A percentile compares a stretch with the other conserved stretches of the same genome.
These are phyloP conservation scores for Dicaeum eximium DNA, from an alignment of 2,113 vertebrate genomes.

Conservation along the genomic window DNA sequence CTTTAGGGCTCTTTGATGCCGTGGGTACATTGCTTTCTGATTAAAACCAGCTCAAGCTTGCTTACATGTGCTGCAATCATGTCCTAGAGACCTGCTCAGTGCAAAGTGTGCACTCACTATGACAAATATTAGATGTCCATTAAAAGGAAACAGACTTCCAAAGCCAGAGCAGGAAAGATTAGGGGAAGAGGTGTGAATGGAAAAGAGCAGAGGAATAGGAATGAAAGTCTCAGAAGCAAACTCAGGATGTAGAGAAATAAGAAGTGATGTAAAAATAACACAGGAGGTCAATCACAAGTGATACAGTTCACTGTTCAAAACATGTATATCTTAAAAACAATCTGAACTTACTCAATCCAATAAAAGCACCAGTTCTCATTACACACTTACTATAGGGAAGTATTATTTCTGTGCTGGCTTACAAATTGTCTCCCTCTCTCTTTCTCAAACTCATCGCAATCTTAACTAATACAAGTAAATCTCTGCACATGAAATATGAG, in stretches of 20 bases:
- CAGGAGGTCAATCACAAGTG: neutral
- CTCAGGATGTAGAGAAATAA: constrained; percentile 13
- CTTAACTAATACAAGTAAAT: constrained; percentile 62
- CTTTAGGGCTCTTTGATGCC: neutral
- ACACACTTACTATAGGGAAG: constrained; percentile 54
- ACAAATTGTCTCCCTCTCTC: constrained; percentile 25
- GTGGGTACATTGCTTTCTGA: neutral
- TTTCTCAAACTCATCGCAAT: constrained; percentile 48
- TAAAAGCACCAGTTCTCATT: constrained; percentile 54
- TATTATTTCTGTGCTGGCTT: constrained; percentile 57
- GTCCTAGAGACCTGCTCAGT: neutral
- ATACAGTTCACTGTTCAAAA: constrained; percentile 16
- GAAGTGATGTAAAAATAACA: constrained; percentile 48
- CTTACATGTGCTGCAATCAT: neutral
- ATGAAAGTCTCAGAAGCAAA: constrained; percentile 1
- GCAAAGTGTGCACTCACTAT: neutral
- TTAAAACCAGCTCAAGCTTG: neutral
- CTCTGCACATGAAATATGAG: constrained; percentile 56
- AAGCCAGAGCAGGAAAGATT: constrained; percentile 5
- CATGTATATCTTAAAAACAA: constrained; percentile 18
- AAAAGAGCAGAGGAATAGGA: neutral
- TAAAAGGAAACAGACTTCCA: neutral
- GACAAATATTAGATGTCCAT: neutral
- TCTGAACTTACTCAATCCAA: constrained; percentile 38
- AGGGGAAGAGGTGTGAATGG: neutral